These are phyloP conservation scores for Arvicanthis niloticus DNA, from an alignment of 2,113 vertebrate species.

Conservation along the genomic window DNA sequence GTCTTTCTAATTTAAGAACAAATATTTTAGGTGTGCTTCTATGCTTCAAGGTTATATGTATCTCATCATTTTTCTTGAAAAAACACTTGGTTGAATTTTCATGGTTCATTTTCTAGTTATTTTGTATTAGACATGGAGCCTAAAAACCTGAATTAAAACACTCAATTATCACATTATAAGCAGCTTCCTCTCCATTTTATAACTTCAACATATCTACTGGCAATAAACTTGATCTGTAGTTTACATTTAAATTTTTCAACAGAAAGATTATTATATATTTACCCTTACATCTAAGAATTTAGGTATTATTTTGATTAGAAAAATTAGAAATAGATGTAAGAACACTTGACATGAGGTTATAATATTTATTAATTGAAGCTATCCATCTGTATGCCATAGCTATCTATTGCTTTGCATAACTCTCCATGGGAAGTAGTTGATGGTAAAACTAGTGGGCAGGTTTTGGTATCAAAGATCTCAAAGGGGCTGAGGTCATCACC, in stretches of 20 bases:
- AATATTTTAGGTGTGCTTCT: neutral
- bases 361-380: constrained; percentile 3
- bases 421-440: neutral
- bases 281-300: neutral
- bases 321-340: neutral
- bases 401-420: neutral
- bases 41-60: neutral
- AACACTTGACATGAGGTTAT: constrained; percentile 25
- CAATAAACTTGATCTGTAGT: neutral
- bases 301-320: constrained; percentile 4
- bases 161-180: neutral
- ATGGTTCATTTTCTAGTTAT: constrained; percentile 4
- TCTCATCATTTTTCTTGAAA: neutral
- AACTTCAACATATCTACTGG: neutral
- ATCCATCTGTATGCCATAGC: neutral
- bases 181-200: constrained; percentile 29
- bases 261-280: neutral
- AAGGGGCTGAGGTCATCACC: no score
- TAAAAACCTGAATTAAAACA: neutral
- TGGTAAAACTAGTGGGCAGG: neutral
- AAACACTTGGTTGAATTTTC: constrained; percentile 4
- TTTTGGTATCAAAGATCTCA: neutral
- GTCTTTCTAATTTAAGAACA: neutral
- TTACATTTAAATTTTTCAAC: constrained; percentile 25
- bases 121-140: neutral